phyloP scores from a whole-genome alignment of 2,113 vertebrate genomes.

The Dasyprocta punctata region DNA sequence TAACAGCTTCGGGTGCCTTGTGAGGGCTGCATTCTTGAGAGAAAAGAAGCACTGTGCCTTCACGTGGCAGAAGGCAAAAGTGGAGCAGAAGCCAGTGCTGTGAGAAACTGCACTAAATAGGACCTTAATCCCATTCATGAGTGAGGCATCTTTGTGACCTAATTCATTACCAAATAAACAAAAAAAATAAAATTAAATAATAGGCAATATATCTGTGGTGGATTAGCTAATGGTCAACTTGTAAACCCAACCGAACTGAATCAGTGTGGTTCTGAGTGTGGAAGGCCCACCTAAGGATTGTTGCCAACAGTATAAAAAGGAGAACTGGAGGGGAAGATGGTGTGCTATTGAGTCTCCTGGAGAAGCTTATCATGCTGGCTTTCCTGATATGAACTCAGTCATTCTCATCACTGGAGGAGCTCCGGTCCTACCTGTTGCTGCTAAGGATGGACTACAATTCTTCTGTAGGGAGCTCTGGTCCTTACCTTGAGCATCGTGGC shows the following conservation, averaged over 20 bases:
- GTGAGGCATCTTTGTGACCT: neutral
- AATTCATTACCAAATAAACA: neutral
- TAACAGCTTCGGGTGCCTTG: neutral
- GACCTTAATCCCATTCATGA: neutral
- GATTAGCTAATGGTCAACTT: neutral
- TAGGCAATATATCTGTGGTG: neutral
- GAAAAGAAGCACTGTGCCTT: neutral
- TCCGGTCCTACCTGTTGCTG: neutral
- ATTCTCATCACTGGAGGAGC: neutral
- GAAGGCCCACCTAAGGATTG: neutral
- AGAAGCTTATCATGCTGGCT: neutral
- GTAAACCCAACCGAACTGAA: neutral
- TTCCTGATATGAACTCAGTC: neutral
- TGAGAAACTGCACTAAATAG: neutral
- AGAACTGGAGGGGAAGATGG: neutral
- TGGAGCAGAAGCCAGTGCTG: too few species aligned
- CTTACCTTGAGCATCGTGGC: neutral
- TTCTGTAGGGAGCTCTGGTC: neutral
- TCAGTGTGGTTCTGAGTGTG: neutral
- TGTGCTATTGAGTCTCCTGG: neutral
- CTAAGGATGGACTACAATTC: neutral
- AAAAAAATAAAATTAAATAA: neutral
- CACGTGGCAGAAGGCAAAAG: neutral
- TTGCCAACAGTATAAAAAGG: neutral
- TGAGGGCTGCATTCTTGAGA: neutral